Conservation (phyloP, 1,140 invertebrate genomes). For the Hylaeus volcanicus region DNA sequence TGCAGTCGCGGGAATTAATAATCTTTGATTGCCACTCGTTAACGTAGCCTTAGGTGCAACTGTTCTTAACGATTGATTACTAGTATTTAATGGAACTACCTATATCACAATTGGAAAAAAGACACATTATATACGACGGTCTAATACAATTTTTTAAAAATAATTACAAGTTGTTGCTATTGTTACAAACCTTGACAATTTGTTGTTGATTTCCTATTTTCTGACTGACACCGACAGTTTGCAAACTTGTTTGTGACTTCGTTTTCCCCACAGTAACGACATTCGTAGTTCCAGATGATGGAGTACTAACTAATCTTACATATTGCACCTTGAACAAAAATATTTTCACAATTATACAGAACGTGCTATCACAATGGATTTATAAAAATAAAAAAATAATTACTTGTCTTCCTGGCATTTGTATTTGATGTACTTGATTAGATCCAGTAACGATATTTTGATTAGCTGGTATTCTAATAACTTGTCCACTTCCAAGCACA, state of each 20-base stretch:
- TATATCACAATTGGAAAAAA: constrained; percentile 39
- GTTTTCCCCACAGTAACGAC: constrained; percentile 78
- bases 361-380: background rate
- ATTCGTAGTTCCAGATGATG: constrained; percentile 75
- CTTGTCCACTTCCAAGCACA: constrained; percentile 80
- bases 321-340: constrained; percentile 84
- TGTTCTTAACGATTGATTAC: constrained; percentile 73
- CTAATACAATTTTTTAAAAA: background rate
- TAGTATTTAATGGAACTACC: constrained; percentile 76
- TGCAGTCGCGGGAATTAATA: constrained; percentile 78
- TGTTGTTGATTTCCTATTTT: constrained; percentile 74
- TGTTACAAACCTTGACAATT: constrained; percentile 72
- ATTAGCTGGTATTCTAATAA: constrained; percentile 84
- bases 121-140: constrained; percentile 4
- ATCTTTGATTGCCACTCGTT: constrained; percentile 70
- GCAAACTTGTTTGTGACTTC: constrained; percentile 73
- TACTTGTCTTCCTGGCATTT: constrained; percentile 86
- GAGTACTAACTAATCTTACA: constrained; percentile 85
- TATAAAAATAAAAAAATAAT: background rate
- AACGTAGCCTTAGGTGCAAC: constrained; percentile 77
- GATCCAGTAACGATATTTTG: constrained; percentile 79
- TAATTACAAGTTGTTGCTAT: background rate
- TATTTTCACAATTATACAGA: background rate
- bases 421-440: constrained; percentile 86
- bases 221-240: constrained; percentile 75